These are phyloP conservation scores for Heliopora coerulea DNA, from an alignment of 92 coral and sea anemone genomes.

Conservation along the genomic window DNA sequence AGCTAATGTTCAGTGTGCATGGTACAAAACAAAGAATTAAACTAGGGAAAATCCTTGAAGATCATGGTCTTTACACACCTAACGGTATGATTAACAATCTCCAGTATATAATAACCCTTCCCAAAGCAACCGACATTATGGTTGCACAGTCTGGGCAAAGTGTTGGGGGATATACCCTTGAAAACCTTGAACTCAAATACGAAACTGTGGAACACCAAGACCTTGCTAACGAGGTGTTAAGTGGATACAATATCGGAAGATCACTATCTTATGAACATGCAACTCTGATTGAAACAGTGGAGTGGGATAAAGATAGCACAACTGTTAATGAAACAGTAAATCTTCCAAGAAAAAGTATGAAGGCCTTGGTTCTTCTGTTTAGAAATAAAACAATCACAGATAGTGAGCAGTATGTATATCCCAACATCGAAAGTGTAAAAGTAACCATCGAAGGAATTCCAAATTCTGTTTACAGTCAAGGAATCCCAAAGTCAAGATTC, in stretches of 20 bases:
- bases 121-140: not conserved
- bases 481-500: conserved; percentile 28
- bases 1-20: not conserved
- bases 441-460: conserved; percentile 21
- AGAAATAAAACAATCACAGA: not conserved
- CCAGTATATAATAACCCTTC: conserved; percentile 9
- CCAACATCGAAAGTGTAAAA: not conserved
- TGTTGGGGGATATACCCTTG: conserved; percentile 3
- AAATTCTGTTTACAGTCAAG: conserved; percentile 11
- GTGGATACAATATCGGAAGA: conserved; percentile 1
- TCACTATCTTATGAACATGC: not conserved
- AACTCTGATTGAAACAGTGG: not conserved
- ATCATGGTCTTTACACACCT: conserved; percentile 28
- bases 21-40: not conserved
- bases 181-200: conserved; percentile 6
- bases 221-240: not conserved
- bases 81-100: conserved; percentile 11
- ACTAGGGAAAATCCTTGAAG: not conserved
- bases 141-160: not conserved
- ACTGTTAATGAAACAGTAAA: not conserved
- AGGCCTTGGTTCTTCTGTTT: not conserved
- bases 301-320: not conserved
- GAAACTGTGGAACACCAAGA: conserved; percentile 10
- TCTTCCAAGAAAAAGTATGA: not conserved
- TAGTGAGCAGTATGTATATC: not conserved